Conservation (phyloP, 2,113 vertebrate genomes). For the Tringa solitaria region DNA sequence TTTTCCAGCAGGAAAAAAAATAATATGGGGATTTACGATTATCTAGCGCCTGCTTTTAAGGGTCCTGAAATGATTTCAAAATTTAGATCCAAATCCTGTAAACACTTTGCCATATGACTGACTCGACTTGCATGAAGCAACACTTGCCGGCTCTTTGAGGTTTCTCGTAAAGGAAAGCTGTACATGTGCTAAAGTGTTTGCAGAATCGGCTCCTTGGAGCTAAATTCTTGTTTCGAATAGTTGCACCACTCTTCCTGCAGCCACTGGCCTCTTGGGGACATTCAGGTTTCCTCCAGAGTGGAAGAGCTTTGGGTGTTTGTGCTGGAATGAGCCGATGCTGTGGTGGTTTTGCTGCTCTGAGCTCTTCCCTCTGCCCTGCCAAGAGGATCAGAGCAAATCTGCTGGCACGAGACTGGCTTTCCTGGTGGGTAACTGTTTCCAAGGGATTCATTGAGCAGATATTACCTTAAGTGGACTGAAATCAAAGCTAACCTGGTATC, state of each 20-base stretch:
- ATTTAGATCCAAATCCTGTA: not conserved
- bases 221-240: not conserved
- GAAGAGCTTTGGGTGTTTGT: not conserved
- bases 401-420: not conserved
- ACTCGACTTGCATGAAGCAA: not conserved
- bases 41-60: not conserved
- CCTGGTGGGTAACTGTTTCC: not conserved
- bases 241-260: not conserved
- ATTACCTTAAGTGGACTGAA: not conserved
- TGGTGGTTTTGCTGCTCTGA: not conserved
- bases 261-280: not conserved
- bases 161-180: slow-evolving; percentile 40
- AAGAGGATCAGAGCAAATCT: not conserved
- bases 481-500: not conserved
- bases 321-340: not conserved
- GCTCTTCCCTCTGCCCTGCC: not conserved
- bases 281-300: not conserved
- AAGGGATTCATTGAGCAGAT: not conserved
- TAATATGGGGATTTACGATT: not conserved
- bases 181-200: slow-evolving; percentile 52
- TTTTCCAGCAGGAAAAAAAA: not conserved
- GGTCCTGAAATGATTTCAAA: slow-evolving; percentile 22
- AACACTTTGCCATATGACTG: slow-evolving; percentile 57
- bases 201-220: slow-evolving; percentile 14
- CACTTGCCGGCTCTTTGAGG: slow-evolving; percentile 5